These are phyloP conservation scores for Ladona fulva DNA, from an alignment of 1,140 invertebrate genomes.

Conservation along the genomic window DNA sequence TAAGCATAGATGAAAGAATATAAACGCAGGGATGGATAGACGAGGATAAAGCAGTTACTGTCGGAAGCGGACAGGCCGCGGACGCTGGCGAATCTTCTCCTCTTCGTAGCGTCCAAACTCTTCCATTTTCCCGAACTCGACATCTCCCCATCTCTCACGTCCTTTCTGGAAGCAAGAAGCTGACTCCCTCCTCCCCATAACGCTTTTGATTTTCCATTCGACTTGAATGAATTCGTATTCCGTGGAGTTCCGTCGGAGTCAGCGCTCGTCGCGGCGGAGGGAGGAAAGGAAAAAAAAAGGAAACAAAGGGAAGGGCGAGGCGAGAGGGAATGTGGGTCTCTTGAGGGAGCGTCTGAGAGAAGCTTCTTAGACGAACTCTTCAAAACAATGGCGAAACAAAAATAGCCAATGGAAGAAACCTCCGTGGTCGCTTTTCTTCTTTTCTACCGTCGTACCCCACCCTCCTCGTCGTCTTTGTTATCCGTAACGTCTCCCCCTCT, in stretches of 20 bases:
- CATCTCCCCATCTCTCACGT: no score
- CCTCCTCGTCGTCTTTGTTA: background rate
- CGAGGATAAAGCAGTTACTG: no score
- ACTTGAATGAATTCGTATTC: constrained; percentile 10
- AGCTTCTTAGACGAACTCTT: background rate
- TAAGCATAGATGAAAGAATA: no score
- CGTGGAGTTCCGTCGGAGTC: background rate
- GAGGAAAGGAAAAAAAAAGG: background rate
- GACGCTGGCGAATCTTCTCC: no score
- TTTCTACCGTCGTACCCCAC: background rate
- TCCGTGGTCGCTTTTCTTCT: background rate
- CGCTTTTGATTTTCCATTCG: background rate
- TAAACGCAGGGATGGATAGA: no score
- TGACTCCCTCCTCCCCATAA: no score
- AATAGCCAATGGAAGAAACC: constrained; percentile 1
- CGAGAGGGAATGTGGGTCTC: background rate
- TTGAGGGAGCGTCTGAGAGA: background rate
- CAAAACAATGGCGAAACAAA: constrained; percentile 5
- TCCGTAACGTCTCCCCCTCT: background rate
- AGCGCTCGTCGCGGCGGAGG: background rate
- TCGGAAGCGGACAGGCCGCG: no score
- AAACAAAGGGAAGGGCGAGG: background rate
- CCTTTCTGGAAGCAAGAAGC: no score
- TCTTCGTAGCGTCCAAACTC: no score
- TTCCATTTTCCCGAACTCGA: no score